phyloP scores from a whole-genome alignment of 1,140 invertebrate species.

The Aphis craccivora region DNA sequence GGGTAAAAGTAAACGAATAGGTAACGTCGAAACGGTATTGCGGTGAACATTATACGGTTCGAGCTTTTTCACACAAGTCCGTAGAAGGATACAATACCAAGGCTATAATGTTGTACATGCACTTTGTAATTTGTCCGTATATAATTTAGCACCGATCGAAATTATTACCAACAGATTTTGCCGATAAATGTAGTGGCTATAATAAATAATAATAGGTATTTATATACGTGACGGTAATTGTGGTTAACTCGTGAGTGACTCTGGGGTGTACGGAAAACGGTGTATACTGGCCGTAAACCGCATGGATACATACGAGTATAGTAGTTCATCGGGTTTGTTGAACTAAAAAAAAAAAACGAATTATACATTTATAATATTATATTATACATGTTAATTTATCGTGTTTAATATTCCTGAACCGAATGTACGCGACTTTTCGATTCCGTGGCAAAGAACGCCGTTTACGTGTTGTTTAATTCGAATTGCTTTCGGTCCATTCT shows the following conservation, averaged over 20 bases:
- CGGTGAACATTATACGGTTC: neutral
- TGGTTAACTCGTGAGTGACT: constrained; percentile 26
- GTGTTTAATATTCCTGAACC: constrained; percentile 25
- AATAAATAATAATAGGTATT: constrained; percentile 29
- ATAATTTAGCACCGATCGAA: constrained; percentile 2
- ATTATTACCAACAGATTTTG: constrained; percentile 8
- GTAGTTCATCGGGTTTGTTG: neutral
- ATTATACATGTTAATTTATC: neutral
- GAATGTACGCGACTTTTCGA: neutral
- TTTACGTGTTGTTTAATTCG: neutral
- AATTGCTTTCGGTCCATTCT: neutral
- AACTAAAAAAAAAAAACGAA: neutral
- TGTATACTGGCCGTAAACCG: neutral
- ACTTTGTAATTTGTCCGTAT: constrained; percentile 21
- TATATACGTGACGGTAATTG: constrained; percentile 32
- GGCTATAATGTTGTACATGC: neutral
- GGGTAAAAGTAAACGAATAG: neutral
- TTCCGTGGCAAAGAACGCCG: neutral
- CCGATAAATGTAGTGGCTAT: neutral
- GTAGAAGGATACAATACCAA: neutral
- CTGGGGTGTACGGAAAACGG: neutral
- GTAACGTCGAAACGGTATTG: neutral
- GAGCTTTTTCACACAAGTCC: neutral
- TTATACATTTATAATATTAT: neutral
- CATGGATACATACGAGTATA: neutral